These are phyloP conservation scores for Anoplopoma fimbria DNA, from an alignment of 2,113 vertebrate species.

Conservation along the genomic window DNA sequence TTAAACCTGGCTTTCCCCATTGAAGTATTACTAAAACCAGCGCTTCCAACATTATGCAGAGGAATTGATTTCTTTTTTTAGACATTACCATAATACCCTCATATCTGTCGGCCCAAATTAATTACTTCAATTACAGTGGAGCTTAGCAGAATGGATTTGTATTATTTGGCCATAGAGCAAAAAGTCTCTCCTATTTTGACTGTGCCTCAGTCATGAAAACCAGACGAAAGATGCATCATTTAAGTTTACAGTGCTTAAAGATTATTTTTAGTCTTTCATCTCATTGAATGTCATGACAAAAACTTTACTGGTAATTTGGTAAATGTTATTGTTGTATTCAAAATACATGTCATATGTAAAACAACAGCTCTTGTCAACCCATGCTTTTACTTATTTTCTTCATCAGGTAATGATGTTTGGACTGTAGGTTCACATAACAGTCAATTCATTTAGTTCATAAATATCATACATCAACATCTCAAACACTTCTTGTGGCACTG, in stretches of 20 bases:
- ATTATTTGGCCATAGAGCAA: constrained; percentile 31
- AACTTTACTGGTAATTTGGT: not conserved
- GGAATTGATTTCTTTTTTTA: constrained; percentile 35
- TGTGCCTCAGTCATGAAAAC: not conserved
- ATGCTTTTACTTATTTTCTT: not conserved
- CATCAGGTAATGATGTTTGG: not conserved
- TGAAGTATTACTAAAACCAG: constrained; percentile 31
- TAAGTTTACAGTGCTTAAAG: not conserved
- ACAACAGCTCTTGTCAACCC: not conserved
- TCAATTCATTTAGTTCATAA: not conserved
- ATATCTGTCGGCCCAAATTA: constrained; percentile 54
- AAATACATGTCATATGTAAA: not conserved
- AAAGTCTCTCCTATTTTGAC: constrained; percentile 9
- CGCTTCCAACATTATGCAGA: constrained; percentile 15
- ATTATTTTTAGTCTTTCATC: not conserved
- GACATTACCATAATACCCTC: constrained; percentile 54
- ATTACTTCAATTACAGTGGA: constrained; percentile 47
- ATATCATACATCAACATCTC: not conserved
- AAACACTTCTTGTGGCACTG: not conserved
- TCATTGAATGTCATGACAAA: not conserved
- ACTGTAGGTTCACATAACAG: not conserved
- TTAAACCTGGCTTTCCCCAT: constrained; percentile 21
- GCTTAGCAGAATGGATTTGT: constrained; percentile 51
- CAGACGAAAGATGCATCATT: not conserved
- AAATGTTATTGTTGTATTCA: not conserved